A percentile compares a stretch with the other conserved stretches of the same genome.
phyloP scores from a whole-genome alignment of 2,888 invertebrate species.

The Graphium colonna region DNA sequence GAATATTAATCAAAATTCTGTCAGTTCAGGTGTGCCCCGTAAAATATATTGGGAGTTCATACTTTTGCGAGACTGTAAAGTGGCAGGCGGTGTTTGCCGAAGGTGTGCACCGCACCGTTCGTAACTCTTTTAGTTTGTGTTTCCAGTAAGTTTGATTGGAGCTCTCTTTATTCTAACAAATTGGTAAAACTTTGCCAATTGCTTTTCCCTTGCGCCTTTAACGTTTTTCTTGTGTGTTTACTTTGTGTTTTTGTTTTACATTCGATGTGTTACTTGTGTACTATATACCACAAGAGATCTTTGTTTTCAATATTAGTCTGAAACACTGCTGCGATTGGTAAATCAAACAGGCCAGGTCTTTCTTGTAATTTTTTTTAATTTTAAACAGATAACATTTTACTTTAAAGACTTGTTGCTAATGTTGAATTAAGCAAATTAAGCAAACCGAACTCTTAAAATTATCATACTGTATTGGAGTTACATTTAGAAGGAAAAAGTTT shows the following conservation, averaged over 20 bases:
- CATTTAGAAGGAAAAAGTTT: too few species aligned
- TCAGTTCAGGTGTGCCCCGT: slow-evolving; percentile 2
- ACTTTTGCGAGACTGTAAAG: slow-evolving; percentile 26
- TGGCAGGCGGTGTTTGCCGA: slow-evolving; percentile 44
- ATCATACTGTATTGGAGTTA: too few species aligned
- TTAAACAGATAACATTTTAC: too few species aligned
- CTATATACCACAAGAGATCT: too few species aligned
- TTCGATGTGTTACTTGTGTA: too few species aligned
- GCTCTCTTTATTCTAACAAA: slow-evolving; percentile 71
- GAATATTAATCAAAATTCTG: slow-evolving; percentile 7
- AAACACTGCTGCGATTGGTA: too few species aligned
- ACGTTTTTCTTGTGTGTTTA: slow-evolving; percentile 17
- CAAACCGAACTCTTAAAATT: too few species aligned
- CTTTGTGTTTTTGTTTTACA: slow-evolving; percentile 11
- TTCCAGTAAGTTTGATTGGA: slow-evolving; percentile 63
- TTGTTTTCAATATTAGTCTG: too few species aligned
- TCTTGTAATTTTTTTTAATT: too few species aligned
- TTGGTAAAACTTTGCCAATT: slow-evolving; percentile 67
- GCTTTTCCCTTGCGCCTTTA: slow-evolving; percentile 53
- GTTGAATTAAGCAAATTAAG: too few species aligned
- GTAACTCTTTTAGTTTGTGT: slow-evolving; percentile 59
- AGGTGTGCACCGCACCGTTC: slow-evolving; percentile 43
- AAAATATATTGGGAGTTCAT: slow-evolving; percentile 6
- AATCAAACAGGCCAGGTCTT: too few species aligned
- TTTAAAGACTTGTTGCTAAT: too few species aligned